Evolutionary conservation across 2,797 vertebrate species (phyloP).

Genomic region (Synaphobranchus kaupii): DNA sequence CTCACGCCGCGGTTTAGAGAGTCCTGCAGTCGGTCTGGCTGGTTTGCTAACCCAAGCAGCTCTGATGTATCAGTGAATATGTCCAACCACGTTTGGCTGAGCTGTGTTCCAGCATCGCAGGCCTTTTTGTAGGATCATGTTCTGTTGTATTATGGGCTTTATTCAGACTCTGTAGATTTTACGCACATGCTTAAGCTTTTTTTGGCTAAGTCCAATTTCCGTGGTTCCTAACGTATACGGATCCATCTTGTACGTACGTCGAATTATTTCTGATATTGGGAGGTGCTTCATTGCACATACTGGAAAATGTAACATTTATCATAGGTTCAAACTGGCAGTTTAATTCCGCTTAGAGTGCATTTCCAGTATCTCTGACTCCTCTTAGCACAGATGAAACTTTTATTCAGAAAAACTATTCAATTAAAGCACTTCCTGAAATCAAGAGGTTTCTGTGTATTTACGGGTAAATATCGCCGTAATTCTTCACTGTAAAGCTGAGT

Average conservation of each 20-base stretch:
- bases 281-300: not conserved
- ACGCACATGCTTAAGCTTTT: not conserved
- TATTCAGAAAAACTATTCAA: not conserved
- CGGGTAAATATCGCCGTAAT: not conserved
- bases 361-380: not conserved
- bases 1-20: not conserved
- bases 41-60: not conserved
- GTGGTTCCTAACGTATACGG: too few species aligned
- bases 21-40: not conserved
- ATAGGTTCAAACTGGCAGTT: not conserved
- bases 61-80: constrained; percentile 1
- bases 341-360: not conserved
- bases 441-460: not conserved
- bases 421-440: not conserved
- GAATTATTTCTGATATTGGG: not conserved
- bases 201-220: too few species aligned
- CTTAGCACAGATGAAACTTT: not conserved
- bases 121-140: not conserved
- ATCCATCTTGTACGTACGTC: too few species aligned
- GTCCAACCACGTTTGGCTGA: not conserved
- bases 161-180: not conserved
- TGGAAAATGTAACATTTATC: not conserved
- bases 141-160: not conserved
- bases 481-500: not conserved
- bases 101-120: not conserved